A percentile compares a stretch with the other conserved stretches of the same genome.
Conservation (phyloP, 2,888 invertebrate genomes). For the Brachyptera putata region DNA sequence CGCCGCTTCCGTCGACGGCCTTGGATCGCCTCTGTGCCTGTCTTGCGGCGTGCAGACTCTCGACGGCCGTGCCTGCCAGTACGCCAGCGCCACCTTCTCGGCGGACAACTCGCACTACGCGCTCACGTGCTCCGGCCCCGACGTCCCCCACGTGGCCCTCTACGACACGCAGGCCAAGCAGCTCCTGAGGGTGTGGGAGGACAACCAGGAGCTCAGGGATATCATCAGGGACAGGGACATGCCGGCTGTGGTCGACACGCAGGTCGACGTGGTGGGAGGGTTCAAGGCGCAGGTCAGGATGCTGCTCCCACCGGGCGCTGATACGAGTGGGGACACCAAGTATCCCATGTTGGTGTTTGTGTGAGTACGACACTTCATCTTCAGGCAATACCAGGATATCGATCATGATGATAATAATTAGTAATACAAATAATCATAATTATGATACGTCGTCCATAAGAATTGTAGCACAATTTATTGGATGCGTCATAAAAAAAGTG, state of each 20-base stretch:
- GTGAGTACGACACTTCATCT: too few relatives aligned
- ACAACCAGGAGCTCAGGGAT: slow-evolving; percentile 52
- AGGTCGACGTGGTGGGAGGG: slow-evolving; percentile 58
- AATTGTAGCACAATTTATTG: too few relatives aligned
- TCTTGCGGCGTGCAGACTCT: slow-evolving; percentile 61
- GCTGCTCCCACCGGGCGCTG: slow-evolving; percentile 67
- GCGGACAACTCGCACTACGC: slow-evolving; percentile 60
- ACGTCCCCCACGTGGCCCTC: slow-evolving; percentile 51
- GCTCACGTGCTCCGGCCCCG: slow-evolving; percentile 62
- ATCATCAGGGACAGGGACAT: slow-evolving; percentile 50
- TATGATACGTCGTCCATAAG: too few relatives aligned
- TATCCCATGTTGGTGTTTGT: slow-evolving; percentile 82
- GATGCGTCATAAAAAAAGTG: too few relatives aligned
- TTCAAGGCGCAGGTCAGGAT: slow-evolving; percentile 69
- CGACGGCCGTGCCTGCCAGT: slow-evolving; percentile 53
- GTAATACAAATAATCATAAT: too few relatives aligned
- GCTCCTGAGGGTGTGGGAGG: slow-evolving; percentile 49
- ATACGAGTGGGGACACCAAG: slow-evolving; percentile 60
- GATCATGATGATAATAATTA: too few relatives aligned
- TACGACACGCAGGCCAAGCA: slow-evolving; percentile 6
- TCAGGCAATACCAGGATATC: too few relatives aligned
- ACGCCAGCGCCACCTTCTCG: slow-evolving; percentile 56
- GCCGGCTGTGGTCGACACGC: slow-evolving; percentile 50
- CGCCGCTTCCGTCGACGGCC: slow-evolving; percentile 51
- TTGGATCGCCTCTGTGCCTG: slow-evolving; percentile 53